These are phyloP conservation scores for Heliocidaris tuberculata DNA, from an alignment of 35 echinoderm and acorn worm species.

Conservation along the genomic window DNA sequence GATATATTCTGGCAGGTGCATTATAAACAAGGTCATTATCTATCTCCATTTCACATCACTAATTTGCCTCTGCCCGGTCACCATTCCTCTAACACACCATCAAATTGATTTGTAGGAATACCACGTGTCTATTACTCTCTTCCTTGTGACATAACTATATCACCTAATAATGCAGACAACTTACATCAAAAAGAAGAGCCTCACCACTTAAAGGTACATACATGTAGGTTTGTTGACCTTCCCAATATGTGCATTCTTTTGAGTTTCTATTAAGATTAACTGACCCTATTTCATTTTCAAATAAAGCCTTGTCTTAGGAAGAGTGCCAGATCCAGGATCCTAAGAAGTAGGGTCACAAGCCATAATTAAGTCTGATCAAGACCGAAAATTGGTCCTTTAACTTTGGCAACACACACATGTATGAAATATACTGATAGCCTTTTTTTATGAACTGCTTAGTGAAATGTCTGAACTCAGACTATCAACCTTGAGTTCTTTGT, in stretches of 20 bases:
- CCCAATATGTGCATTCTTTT: neutral
- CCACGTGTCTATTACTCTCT: constrained; percentile 8
- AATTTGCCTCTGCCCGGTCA: neutral
- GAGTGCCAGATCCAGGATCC: too few species aligned
- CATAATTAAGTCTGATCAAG: too few species aligned
- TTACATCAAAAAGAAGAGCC: neutral
- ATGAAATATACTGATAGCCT: too few species aligned
- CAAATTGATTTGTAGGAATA: constrained; percentile 9
- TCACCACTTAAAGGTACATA: neutral
- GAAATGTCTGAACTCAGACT: too few species aligned
- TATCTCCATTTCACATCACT: constrained; percentile 24
- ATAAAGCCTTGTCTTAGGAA: too few species aligned
- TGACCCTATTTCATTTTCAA: too few species aligned
- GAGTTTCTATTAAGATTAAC: too few species aligned
- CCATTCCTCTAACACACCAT: neutral
- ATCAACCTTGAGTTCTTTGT: too few species aligned
- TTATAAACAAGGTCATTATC: constrained; percentile 43
- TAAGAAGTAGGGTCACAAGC: too few species aligned
- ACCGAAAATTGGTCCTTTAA: too few species aligned
- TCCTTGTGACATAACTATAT: neutral
- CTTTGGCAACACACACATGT: too few species aligned
- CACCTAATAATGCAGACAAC: neutral
- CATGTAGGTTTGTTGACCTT: neutral
- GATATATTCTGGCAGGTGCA: constrained; percentile 27
- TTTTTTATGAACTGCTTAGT: too few species aligned